Evolutionary conservation across 64 coral and sea anemone genomes (phyloP).

Genomic region (Porites australiensis): DNA sequence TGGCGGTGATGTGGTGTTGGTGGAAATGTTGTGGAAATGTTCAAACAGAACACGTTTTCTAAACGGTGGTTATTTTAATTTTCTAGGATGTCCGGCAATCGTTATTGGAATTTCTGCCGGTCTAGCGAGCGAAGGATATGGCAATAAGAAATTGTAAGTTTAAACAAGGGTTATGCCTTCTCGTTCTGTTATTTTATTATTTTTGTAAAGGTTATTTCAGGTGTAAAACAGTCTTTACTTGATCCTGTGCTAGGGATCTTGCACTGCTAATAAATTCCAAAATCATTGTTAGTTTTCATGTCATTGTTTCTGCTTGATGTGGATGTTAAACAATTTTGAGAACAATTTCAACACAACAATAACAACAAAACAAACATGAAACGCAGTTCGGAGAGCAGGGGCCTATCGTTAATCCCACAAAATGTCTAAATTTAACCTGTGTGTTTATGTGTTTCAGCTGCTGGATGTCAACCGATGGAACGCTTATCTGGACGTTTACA

Average conservation of each 20-base stretch:
- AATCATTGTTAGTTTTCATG: no score
- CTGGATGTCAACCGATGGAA: conserved; percentile 94
- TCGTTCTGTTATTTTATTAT: no score
- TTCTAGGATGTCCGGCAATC: conserved; percentile 87
- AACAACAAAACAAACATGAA: no score
- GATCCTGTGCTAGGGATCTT: no score
- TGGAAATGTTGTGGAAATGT: not conserved
- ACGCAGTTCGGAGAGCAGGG: no score
- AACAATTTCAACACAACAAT: no score
- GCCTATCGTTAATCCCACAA: not conserved
- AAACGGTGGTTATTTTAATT: not conserved
- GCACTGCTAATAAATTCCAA: no score
- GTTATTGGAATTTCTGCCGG: conserved; percentile 95
- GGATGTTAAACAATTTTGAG: no score
- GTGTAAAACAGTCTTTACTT: no score
- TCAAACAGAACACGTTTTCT: not conserved
- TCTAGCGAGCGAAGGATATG: conserved; percentile 89
- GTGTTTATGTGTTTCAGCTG: conserved; percentile 67
- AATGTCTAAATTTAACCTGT: not conserved
- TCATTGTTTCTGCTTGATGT: no score
- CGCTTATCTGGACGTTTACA: conserved; percentile 92
- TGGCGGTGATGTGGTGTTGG: not conserved
- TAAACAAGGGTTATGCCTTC: not conserved
- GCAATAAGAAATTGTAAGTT: conserved; percentile 95
- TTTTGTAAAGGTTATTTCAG: no score